Conservation (phyloP, 2,888 invertebrate genomes). For the Megaustenia siamemsis region DNA sequence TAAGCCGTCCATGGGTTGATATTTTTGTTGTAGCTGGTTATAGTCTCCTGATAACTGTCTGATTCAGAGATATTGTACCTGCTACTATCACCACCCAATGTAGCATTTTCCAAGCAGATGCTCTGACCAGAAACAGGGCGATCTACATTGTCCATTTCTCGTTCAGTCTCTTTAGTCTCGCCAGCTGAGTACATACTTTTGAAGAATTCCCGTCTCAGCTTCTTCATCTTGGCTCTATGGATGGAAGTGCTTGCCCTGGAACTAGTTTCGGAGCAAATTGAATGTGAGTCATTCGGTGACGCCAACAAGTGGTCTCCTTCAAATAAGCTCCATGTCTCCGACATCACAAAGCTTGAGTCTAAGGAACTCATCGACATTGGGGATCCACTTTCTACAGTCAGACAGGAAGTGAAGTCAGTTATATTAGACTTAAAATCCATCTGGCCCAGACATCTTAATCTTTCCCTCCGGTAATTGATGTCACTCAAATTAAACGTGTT, state of each 20-base stretch:
- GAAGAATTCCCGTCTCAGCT: constrained; percentile 30
- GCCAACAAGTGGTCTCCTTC: constrained; percentile 32
- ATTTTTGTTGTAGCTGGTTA: constrained; percentile 37
- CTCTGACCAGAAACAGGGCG: background rate
- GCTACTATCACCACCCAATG: background rate
- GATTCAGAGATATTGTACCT: constrained; percentile 35
- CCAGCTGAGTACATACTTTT: constrained; percentile 5
- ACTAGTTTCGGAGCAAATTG: background rate
- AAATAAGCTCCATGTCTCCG: constrained; percentile 16
- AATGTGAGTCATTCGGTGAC: constrained; percentile 29
- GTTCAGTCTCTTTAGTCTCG: background rate
- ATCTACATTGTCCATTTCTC: background rate
- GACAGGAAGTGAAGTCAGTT: constrained; percentile 24
- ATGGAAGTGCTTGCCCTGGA: background rate
- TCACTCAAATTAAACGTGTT: background rate
- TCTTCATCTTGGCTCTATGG: background rate
- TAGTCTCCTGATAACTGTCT: background rate
- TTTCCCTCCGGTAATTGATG: background rate
- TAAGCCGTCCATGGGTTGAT: constrained; percentile 52
- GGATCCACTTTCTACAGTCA: constrained; percentile 20
- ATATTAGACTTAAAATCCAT: background rate
- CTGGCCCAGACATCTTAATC: background rate
- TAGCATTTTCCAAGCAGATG: background rate
- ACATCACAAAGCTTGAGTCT: background rate
- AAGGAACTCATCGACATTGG: constrained; percentile 47